A percentile compares a stretch with the other conserved stretches of the same genome.
These are phyloP conservation scores for Antheraea assamensis DNA, from an alignment of 2,888 invertebrate genomes.

Conservation along the genomic window DNA sequence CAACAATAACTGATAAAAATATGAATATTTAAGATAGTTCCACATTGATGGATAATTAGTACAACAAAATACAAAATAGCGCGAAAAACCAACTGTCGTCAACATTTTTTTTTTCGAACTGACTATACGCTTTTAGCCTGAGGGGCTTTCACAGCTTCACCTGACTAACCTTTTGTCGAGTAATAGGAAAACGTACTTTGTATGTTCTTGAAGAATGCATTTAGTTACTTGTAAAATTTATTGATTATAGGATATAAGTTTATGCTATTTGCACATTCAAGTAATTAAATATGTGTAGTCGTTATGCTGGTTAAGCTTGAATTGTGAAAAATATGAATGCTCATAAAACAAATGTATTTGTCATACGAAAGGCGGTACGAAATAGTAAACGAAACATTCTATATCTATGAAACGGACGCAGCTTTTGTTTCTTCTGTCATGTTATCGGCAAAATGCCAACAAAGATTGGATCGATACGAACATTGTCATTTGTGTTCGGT, in stretches of 20 bases:
- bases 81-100: neutral
- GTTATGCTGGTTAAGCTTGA: neutral
- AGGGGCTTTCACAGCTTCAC: too few relatives aligned
- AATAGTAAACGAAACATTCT: conserved; percentile 2
- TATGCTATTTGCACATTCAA: too few relatives aligned
- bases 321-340: neutral
- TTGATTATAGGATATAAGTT: too few relatives aligned
- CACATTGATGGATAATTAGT: neutral
- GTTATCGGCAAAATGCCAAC: conserved; percentile 19
- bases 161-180: too few relatives aligned
- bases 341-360: neutral
- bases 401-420: neutral
- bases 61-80: neutral
- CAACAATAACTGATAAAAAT: too few relatives aligned
- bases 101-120: too few relatives aligned
- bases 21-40: neutral
- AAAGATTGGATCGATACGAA: conserved; percentile 14
- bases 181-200: too few relatives aligned
- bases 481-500: conserved; percentile 15
- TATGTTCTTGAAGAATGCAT: too few relatives aligned
- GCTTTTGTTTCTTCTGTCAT: conserved; percentile 11
- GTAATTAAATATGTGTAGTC: too few relatives aligned
- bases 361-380: neutral
- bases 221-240: too few relatives aligned
- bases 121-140: too few relatives aligned